A percentile compares a stretch with the other conserved stretches of the same genome.
These are phyloP conservation scores for Sinodicranocentrus sp. DNA, from an alignment of 2,888 invertebrate genomes.

Conservation along the genomic window DNA sequence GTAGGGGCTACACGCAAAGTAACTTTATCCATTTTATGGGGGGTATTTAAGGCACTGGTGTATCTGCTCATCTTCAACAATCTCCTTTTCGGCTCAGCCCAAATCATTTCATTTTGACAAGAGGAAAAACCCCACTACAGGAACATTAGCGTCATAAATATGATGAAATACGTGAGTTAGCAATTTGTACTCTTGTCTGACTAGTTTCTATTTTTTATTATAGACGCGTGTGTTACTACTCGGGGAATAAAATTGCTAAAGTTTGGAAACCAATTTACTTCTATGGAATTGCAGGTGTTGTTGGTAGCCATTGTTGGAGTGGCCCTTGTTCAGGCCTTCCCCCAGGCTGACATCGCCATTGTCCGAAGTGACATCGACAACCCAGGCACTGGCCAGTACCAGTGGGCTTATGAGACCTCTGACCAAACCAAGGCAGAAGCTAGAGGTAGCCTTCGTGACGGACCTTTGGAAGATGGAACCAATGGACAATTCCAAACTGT, in stretches of 20 bases:
- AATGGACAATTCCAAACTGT: constrained; percentile 59
- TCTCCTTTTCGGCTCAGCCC: constrained; percentile 24
- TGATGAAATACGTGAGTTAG: constrained; percentile 64
- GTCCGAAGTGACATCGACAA: constrained; percentile 65
- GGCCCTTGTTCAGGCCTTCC: constrained; percentile 31
- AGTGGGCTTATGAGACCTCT: constrained; percentile 68
- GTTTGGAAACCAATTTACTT: too few species aligned
- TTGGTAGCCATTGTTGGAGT: constrained; percentile 56
- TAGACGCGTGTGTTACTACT: too few species aligned
- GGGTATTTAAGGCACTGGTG: constrained; percentile 57
- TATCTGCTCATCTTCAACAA: constrained; percentile 54
- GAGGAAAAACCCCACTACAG: not conserved
- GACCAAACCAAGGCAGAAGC: constrained; percentile 63
- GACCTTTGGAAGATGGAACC: constrained; percentile 63
- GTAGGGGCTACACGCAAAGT: not conserved
- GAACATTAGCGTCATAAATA: constrained; percentile 9
- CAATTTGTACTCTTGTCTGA: constrained; percentile 4
- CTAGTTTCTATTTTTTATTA: too few species aligned
- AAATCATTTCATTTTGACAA: constrained; percentile 3
- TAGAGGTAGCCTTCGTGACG: constrained; percentile 45
- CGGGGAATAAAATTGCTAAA: too few species aligned
- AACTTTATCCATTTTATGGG: constrained; percentile 47
- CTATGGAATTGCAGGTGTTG: too few species aligned
- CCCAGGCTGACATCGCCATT: constrained; percentile 52
- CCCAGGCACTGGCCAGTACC: constrained; percentile 63